These are phyloP conservation scores for Anolis carolinensis DNA, from an alignment of 2,113 vertebrate genomes.

Conservation along the genomic window DNA sequence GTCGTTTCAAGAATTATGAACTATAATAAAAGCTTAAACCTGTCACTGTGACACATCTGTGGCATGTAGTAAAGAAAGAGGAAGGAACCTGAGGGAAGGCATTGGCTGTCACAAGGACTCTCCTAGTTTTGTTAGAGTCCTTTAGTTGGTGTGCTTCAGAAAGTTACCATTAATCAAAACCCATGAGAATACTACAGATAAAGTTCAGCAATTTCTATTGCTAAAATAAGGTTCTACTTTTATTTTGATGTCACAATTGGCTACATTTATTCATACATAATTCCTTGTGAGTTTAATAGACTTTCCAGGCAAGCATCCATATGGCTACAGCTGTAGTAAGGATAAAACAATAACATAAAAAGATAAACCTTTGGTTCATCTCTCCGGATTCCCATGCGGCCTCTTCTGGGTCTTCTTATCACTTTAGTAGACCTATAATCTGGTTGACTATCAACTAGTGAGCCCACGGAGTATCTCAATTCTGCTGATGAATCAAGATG, in stretches of 20 bases:
- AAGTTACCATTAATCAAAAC: neutral
- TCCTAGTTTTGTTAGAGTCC: neutral
- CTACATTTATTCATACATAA: neutral
- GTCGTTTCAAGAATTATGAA: neutral
- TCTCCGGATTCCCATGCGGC: constrained; percentile 85
- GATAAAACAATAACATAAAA: constrained; percentile 22
- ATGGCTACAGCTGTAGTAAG: neutral
- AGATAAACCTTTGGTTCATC: constrained; percentile 89
- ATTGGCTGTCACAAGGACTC: neutral
- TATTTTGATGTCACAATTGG: neutral
- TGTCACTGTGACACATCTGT: neutral
- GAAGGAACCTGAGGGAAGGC: neutral
- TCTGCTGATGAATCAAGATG: constrained; percentile 92
- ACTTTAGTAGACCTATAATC: constrained; percentile 96
- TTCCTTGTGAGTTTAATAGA: neutral
- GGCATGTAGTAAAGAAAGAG: neutral
- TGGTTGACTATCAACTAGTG: constrained; percentile 91
- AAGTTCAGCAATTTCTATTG: too few relatives aligned
- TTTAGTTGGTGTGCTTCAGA: neutral
- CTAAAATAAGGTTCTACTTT: neutral
- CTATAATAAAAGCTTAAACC: neutral
- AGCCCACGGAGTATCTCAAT: constrained; percentile 91
- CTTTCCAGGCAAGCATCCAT: neutral
- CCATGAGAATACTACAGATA: neutral
- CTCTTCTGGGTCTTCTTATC: constrained; percentile 89